Conservation (phyloP, 2,888 invertebrate species). For the Actias luna region DNA sequence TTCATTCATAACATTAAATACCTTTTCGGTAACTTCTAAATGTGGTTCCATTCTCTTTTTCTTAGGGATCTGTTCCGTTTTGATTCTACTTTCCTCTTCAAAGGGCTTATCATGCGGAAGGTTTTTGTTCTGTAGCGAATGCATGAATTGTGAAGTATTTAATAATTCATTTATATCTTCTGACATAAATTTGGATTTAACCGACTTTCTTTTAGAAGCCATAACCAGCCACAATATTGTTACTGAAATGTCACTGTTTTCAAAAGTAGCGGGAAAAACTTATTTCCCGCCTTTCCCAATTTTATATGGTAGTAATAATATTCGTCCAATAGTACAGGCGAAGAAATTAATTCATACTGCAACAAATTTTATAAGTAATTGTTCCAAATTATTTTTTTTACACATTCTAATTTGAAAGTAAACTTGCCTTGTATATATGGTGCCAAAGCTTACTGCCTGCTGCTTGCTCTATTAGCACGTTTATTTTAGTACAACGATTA, state of each 20-base stretch:
- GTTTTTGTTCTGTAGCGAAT: slow-evolving; percentile 52
- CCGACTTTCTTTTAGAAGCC: slow-evolving; percentile 48
- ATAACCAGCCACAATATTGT: slow-evolving; percentile 32
- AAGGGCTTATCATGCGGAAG: slow-evolving; percentile 38
- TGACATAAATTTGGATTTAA: slow-evolving; percentile 51
- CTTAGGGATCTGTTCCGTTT: slow-evolving; percentile 33
- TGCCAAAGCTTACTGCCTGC: slow-evolving; percentile 87
- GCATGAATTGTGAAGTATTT: slow-evolving; percentile 54
- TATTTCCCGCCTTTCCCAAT: slow-evolving; percentile 12
- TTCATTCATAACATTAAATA: slow-evolving; percentile 53
- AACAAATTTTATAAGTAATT: no score
- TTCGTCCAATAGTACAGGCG: no score
- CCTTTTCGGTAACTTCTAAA: slow-evolving; percentile 52
- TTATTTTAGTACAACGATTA: neutral
- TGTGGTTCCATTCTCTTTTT: slow-evolving; percentile 50
- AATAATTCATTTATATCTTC: slow-evolving; percentile 54
- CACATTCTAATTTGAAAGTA: neutral
- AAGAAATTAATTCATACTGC: no score
- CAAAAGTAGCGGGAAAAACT: neutral
- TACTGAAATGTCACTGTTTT: neutral
- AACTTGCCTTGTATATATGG: slow-evolving; percentile 85
- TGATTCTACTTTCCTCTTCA: slow-evolving; percentile 43
- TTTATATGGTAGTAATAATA: no score
- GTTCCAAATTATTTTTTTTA: slow-evolving; percentile 11
- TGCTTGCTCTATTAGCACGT: slow-evolving; percentile 81